Evolutionary conservation across 1,140 invertebrate genomes (phyloP).

Genomic region (Drosophila malerkotliana): DNA sequence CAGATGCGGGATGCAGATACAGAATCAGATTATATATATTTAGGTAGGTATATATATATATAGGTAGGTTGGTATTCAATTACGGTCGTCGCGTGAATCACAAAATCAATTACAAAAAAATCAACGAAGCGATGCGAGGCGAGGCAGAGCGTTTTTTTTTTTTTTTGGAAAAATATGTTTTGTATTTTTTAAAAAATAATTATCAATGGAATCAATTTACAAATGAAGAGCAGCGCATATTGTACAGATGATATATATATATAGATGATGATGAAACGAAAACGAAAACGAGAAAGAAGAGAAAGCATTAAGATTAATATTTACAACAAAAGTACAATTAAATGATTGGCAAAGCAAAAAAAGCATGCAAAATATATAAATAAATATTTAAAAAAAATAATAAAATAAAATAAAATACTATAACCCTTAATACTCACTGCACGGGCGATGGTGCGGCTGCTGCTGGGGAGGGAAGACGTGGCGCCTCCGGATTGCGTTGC

Average conservation of each 20-base stretch:
- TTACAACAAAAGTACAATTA: constrained; percentile 32
- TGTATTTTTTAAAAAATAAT: constrained; percentile 8
- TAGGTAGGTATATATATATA: constrained; percentile 2
- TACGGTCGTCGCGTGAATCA: constrained; percentile 38
- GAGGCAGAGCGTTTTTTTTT: neutral
- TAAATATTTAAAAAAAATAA: neutral
- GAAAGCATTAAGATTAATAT: constrained; percentile 62
- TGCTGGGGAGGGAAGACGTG: constrained; percentile 62
- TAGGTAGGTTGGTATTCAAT: constrained; percentile 6
- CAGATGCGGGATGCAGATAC: constrained; percentile 49
- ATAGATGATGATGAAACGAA: constrained; percentile 42
- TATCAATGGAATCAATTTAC: constrained; percentile 34
- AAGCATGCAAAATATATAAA: constrained; percentile 8
- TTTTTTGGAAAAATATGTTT: neutral
- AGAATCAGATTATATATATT: constrained; percentile 47
- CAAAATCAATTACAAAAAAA: constrained; percentile 32
- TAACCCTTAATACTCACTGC: constrained; percentile 86
- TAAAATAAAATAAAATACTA: constrained; percentile 3
- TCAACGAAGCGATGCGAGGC: constrained; percentile 14
- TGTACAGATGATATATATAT: constrained; percentile 20
- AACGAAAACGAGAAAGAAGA: constrained; percentile 45
- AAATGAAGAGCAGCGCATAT: constrained; percentile 32
- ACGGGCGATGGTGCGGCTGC: constrained; percentile 85
- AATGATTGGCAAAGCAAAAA: constrained; percentile 6
- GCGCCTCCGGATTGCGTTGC: constrained; percentile 86